Evolutionary conservation across 2,113 vertebrate genomes (phyloP).

Genomic region (Mesocricetus auratus): DNA sequence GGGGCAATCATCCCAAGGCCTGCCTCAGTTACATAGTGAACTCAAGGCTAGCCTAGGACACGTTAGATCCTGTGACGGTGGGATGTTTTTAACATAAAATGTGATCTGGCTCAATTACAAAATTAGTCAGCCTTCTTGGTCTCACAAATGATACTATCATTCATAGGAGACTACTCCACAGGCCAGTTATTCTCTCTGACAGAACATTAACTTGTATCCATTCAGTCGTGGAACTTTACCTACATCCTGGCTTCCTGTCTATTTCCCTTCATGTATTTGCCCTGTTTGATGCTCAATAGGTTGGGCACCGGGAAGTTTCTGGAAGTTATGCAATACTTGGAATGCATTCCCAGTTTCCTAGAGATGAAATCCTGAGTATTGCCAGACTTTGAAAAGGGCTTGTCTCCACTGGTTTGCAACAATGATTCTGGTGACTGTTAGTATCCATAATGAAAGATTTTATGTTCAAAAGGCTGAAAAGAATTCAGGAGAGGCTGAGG

Average conservation of each 20-base stretch:
- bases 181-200: not conserved
- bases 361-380: not conserved
- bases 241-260: not conserved
- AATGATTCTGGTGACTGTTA: not conserved
- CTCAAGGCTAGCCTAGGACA: not conserved
- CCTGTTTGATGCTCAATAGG: not conserved
- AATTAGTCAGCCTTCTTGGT: slow-evolving; percentile 1
- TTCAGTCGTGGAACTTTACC: not conserved
- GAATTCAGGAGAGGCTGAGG: not conserved
- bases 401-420: not conserved
- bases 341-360: not conserved
- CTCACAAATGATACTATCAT: not conserved
- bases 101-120: slow-evolving; percentile 11
- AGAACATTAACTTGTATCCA: not conserved
- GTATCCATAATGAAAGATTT: not conserved
- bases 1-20: not conserved
- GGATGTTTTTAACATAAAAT: not conserved
- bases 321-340: not conserved
- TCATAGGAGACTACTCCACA: not conserved
- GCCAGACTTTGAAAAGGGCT: slow-evolving; percentile 11
- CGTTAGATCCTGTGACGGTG: not conserved
- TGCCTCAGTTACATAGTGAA: not conserved
- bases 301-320: not conserved
- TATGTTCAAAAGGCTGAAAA: not conserved
- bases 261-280: not conserved